A percentile compares a stretch with the other conserved stretches of the same genome.
Evolutionary conservation across 2,113 vertebrate species (phyloP).

Genomic region (Myrmecophaga tridactyla): DNA sequence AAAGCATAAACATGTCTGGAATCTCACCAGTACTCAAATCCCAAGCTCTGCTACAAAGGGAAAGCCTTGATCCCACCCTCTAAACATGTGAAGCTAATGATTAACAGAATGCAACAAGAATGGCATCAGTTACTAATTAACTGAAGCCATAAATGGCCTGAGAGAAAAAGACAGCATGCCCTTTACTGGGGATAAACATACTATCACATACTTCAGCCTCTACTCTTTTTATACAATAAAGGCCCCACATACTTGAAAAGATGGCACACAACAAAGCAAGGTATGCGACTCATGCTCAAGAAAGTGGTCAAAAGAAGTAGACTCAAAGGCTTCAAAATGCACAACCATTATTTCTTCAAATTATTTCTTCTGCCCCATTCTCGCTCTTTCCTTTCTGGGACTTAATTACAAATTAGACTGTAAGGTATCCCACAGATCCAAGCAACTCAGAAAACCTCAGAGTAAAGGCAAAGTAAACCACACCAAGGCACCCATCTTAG

Average conservation of each 20-base stretch:
- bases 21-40: neutral
- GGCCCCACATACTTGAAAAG: neutral
- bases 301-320: neutral
- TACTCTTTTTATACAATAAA: neutral
- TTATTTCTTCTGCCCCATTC: neutral
- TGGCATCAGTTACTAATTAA: neutral
- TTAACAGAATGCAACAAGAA: neutral
- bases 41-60: neutral
- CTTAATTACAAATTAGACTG: neutral
- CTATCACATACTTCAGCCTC: neutral
- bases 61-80: neutral
- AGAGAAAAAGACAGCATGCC: neutral
- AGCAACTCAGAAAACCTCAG: neutral
- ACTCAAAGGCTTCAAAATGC: neutral
- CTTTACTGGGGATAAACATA: neutral
- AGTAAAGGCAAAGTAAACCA: neutral
- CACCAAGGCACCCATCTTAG: too few relatives aligned
- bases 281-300: neutral
- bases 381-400: neutral
- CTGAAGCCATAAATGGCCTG: too few relatives aligned
- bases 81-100: neutral
- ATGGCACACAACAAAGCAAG: neutral
- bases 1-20: neutral
- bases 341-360: neutral
- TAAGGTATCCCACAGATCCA: too few relatives aligned